Base-by-base conservation (phyloP, 2,888 invertebrate genomes). In the Ypsolopha sequella region DNA sequence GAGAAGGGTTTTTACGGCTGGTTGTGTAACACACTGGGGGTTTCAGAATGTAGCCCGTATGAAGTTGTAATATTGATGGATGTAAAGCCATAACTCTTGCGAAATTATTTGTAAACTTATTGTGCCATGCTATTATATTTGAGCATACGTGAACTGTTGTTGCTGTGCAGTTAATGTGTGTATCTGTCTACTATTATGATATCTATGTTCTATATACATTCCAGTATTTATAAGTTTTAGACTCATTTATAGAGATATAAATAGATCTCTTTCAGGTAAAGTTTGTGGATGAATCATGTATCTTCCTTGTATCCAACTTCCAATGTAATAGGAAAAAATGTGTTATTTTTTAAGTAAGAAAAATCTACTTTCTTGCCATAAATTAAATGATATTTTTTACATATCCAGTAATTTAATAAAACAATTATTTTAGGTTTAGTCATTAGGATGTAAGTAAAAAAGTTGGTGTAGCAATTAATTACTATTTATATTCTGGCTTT, bases 1-100 rank as follows among this genome's bases (percentile, higher is more conserved):
- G 93, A 93, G 62, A 93, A 93, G 71, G 93, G 93, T 0, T 93
- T 93, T 75, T 93, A 91, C 60, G 93, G 93, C 6, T 93, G 93
- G 92, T 74, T 93, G 13, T 93, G 93, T 66, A 89, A 90, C 53
- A 79, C 88, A 41, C 60, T 93, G 38, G 88, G 88, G 53, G 78
- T 93, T 60, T 90, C 92, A 11, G 91, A 93, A 62, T 93, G 93
- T 65, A 90, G 93, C 59, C 93, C 93, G 0, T 93, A 93, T 72
- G 92, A 93, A 68, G 90, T 91, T 52, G 90, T 92, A 2, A 79
- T 91, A 47, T 68, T 91, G 41, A 89, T 90, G 62, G 91, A 91
- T 70, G 87, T 90, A 0, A 87, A 86, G 57, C 73, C 11, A 9
- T 45, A 34, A 45, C 10, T 9, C 13, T 36, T 10, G 34, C 9